Evolutionary conservation across 2,797 vertebrate genomes (phyloP), one percentile per base, ranked within the genome.

Genomic region (Tokudaia muenninki): DNA sequence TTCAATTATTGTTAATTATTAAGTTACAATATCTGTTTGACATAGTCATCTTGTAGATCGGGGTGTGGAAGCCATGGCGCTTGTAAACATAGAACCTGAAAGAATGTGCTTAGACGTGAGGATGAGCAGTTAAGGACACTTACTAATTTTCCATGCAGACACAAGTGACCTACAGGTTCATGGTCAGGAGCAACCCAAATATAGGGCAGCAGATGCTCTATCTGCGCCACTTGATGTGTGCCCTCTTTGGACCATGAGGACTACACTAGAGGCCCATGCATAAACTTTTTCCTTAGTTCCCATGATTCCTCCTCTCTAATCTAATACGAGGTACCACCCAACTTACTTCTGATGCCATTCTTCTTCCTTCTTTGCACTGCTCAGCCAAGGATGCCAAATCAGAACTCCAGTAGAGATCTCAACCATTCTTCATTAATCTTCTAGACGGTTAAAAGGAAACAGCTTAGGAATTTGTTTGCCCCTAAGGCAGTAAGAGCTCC

Each of bases 81-180:
- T 87, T 65, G 0, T n/a, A 89, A 96, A 12, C 55, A 63, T 63
- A 81, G 94, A 94, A 79, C 61, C 41, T 24, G 7, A 52, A 31
- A 14, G 41, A 14, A 17, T 22, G 59, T 92, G 57, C 55, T 44
- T 86, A 67, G 50, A n/a, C 37, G n/a, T 74, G 61, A 93, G 24
- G 34, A 63, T 65, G 72, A 75, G 12, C 63, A 65, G 72, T 94
- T 77, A 91, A 17, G 50, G 52, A 19, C 19, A 41, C 19, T 77
- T 95, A 84, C 78, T 94, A 63, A 72, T 90, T 95, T 94, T 96
- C 87, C 2, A 55, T 63, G 63, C 92, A 94, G 72, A 94, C 86
- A 89, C 34, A 92, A 80, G 41, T 52, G 34, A 94, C 29, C 70
- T 78, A 16, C 12, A 59, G 50, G 21, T 80, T 96, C 41, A 50